These are phyloP conservation scores for Stichopus horrens DNA, from an alignment of 53 echinoderm and acorn worm genomes.

Conservation along the genomic window DNA sequence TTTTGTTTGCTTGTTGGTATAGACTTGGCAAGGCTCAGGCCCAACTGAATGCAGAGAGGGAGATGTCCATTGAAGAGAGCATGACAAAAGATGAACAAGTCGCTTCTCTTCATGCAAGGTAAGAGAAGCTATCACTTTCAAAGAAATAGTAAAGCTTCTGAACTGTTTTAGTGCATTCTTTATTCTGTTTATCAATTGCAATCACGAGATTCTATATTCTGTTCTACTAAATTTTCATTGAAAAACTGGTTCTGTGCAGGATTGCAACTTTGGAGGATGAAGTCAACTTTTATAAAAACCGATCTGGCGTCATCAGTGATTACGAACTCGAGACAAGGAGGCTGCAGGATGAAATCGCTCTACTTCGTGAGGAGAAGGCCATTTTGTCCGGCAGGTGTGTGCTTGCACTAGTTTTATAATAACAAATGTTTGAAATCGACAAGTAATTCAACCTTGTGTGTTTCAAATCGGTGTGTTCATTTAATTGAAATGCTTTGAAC, in stretches of 20 bases:
- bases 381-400: constrained; percentile 86
- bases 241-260: background rate
- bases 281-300: constrained; percentile 68
- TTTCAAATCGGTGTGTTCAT: too few relatives aligned
- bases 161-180: too few relatives aligned
- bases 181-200: too few relatives aligned
- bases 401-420: background rate
- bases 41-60: constrained; percentile 62
- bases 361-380: constrained; percentile 87
- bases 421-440: too few relatives aligned
- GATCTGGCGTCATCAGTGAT: constrained; percentile 69
- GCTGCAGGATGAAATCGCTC: constrained; percentile 70
- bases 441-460: too few relatives aligned
- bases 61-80: constrained; percentile 71
- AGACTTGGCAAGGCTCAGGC: constrained; percentile 69
- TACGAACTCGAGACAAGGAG: constrained; percentile 73
- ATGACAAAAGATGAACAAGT: constrained; percentile 77
- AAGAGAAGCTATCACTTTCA: background rate
- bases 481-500: too few relatives aligned
- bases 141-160: too few relatives aligned
- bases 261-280: constrained; percentile 70
- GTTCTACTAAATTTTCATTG: too few relatives aligned
- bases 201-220: too few relatives aligned
- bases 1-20: background rate
- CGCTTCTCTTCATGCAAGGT: constrained; percentile 68